phyloP scores from a whole-genome alignment of 2,888 invertebrate genomes.

The Parelbella ahira region DNA sequence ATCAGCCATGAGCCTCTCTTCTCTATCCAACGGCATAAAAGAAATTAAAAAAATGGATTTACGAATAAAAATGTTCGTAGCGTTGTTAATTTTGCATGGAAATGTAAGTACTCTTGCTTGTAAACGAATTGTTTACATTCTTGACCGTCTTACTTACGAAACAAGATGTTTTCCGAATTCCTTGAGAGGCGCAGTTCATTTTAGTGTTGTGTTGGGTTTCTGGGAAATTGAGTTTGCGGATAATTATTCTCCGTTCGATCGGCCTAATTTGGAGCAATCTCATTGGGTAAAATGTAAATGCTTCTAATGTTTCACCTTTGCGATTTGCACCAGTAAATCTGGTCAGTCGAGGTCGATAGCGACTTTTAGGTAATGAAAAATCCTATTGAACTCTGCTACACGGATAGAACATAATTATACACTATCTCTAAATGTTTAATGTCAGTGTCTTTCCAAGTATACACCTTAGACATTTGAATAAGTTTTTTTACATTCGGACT shows the following conservation, averaged over 20 bases:
- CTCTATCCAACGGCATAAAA: too few relatives aligned
- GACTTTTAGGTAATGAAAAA: conserved; percentile 4
- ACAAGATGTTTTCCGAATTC: background rate
- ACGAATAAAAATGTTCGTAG: too few relatives aligned
- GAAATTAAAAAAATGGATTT: too few relatives aligned
- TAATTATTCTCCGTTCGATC: conserved; percentile 18
- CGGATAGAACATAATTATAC: too few relatives aligned
- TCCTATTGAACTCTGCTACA: background rate
- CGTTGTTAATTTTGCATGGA: too few relatives aligned
- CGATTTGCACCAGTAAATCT: conserved; percentile 13
- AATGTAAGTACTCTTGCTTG: too few relatives aligned
- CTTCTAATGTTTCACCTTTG: conserved; percentile 17
- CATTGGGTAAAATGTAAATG: conserved; percentile 16
- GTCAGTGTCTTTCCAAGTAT: too few relatives aligned
- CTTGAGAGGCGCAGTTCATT: background rate
- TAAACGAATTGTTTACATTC: too few relatives aligned
- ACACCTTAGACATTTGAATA: too few relatives aligned
- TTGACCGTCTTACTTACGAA: background rate
- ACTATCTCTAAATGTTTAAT: too few relatives aligned
- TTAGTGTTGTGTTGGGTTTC: background rate
- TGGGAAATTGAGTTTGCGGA: conserved; percentile 7
- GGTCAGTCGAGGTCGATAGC: conserved; percentile 2
- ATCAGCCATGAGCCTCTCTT: too few relatives aligned
- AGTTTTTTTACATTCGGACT: too few relatives aligned
- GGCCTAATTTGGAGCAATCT: conserved; percentile 16